Conservation (phyloP, 1,140 invertebrate species). For the Melanaphis sacchari region DNA sequence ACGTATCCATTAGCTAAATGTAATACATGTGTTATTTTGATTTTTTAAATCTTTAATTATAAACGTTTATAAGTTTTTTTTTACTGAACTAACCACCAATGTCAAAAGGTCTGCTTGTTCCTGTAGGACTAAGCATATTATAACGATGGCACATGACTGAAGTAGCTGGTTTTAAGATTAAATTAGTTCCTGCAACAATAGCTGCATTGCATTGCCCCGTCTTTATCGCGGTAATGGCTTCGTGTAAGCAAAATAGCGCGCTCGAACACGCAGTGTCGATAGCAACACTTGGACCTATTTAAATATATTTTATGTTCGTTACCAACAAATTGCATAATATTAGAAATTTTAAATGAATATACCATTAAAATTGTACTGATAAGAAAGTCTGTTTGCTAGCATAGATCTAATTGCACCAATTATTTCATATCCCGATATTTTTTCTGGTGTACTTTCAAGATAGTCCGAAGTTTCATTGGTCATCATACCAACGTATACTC, state of each 20-base stretch:
- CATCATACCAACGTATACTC: constrained; percentile 67
- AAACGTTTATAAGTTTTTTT: background rate
- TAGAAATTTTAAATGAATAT: background rate
- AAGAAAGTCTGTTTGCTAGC: constrained; percentile 74
- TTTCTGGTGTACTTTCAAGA: constrained; percentile 54
- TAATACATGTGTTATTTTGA: background rate
- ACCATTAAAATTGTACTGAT: constrained; percentile 72
- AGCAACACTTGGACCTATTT: constrained; percentile 59
- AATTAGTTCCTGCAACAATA: constrained; percentile 69
- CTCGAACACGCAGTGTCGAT: constrained; percentile 59
- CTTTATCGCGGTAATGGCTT: constrained; percentile 68
- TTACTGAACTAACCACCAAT: constrained; percentile 26
- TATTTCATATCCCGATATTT: constrained; percentile 68
- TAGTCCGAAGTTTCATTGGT: constrained; percentile 58
- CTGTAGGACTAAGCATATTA: constrained; percentile 46
- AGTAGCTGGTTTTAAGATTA: constrained; percentile 69
- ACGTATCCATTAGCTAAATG: constrained; percentile 70
- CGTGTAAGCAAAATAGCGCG: constrained; percentile 54
- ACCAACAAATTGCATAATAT: background rate
- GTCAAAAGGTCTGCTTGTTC: constrained; percentile 56
- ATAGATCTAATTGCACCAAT: constrained; percentile 72
- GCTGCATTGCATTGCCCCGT: constrained; percentile 71
- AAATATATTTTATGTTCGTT: background rate
- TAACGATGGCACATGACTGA: constrained; percentile 65
- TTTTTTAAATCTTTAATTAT: background rate